These are phyloP conservation scores for Apoda limacodes DNA, from an alignment of 2,888 invertebrate genomes.

Conservation along the genomic window DNA sequence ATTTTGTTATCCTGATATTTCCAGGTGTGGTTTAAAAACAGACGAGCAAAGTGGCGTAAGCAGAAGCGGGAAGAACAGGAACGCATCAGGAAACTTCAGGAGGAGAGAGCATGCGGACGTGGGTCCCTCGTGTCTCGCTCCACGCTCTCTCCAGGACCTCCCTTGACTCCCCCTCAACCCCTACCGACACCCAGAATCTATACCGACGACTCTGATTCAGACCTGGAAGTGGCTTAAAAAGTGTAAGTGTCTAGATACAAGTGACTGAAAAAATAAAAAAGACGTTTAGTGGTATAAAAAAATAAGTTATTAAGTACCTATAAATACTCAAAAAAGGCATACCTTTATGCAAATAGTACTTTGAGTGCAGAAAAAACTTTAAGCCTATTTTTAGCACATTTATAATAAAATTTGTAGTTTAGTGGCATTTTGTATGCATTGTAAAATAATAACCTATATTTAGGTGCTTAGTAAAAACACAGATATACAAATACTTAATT, in stretches of 20 bases:
- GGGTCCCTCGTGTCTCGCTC: conserved; percentile 39
- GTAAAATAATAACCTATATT: no score
- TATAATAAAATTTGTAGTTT: no score
- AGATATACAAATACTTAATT: no score
- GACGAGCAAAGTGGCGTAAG: conserved; percentile 96
- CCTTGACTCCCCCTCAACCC: conserved; percentile 27
- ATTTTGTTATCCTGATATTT: conserved; percentile 31
- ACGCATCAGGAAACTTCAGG: conserved; percentile 82
- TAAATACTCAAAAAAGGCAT: no score
- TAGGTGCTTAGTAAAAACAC: no score
- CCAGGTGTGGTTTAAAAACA: conserved; percentile 97
- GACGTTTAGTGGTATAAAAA: conserved; percentile 8
- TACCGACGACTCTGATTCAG: conserved; percentile 82
- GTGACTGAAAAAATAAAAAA: conserved; percentile 6
- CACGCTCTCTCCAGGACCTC: conserved; percentile 38
- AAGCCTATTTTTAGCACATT: no score
- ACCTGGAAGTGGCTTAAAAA: conserved; percentile 82
- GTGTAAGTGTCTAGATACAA: no score
- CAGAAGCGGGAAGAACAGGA: conserved; percentile 92
- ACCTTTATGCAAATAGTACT: no score
- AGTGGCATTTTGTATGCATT: no score
- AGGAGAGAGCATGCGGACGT: conserved; percentile 73
- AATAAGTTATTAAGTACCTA: no score
- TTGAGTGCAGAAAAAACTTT: no score
- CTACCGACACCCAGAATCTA: conserved; percentile 43